Evolutionary conservation across 2,797 vertebrate genomes (phyloP).

Genomic region (Aulostomus chinensis): DNA sequence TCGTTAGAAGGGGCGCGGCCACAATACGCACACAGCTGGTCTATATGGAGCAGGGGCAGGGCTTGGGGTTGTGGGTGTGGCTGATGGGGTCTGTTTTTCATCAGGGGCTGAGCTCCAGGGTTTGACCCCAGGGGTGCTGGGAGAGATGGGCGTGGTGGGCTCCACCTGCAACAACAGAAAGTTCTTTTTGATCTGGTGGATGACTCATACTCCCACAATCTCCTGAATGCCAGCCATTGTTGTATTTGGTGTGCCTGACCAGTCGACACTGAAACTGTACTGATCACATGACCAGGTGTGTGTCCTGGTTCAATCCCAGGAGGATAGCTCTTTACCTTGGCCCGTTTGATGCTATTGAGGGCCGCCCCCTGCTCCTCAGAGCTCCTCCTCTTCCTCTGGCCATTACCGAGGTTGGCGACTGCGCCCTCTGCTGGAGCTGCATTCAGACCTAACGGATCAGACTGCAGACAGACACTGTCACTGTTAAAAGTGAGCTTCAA

Average conservation of each 20-base stretch:
- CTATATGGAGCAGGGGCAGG: slow-evolving; percentile 83
- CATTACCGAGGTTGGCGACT: slow-evolving; percentile 81
- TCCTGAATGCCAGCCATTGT: background rate
- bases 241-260: too few species aligned
- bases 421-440: slow-evolving; percentile 87
- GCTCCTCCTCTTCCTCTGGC: slow-evolving; percentile 87
- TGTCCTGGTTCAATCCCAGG: background rate
- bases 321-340: slow-evolving; percentile 79
- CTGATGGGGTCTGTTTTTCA: slow-evolving; percentile 84
- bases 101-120: slow-evolving; percentile 87
- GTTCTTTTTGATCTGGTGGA: background rate
- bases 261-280: too few species aligned
- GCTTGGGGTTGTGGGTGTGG: slow-evolving; percentile 60
- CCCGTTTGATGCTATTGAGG: slow-evolving; percentile 87
- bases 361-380: slow-evolving; percentile 85
- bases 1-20: background rate
- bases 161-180: slow-evolving; percentile 59
- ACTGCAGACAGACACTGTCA: slow-evolving; percentile 70
- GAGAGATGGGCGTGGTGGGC: slow-evolving; percentile 87
- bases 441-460: slow-evolving; percentile 95
- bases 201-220: background rate
- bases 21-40: slow-evolving; percentile 88
- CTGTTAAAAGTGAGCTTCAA: too few species aligned
- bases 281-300: background rate
- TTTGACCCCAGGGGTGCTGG: slow-evolving; percentile 87